Percentiles rank a stretch among this genome's conserved stretches.
Conservation (phyloP, 2,888 invertebrate species). For the Diadromus collaris region DNA sequence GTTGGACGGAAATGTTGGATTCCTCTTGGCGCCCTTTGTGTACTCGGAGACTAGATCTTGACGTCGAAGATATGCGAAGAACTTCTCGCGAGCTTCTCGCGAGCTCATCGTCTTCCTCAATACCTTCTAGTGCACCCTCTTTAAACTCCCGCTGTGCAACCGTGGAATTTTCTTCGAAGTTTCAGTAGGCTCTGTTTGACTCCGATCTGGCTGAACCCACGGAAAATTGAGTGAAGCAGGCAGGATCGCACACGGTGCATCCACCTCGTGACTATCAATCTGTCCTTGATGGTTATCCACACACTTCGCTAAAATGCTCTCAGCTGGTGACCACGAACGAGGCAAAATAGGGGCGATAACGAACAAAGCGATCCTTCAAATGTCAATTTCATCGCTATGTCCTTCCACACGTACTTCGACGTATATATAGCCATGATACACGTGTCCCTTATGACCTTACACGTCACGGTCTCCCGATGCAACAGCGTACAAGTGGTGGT, state of each 20-base stretch:
- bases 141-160: neutral
- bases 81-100: neutral
- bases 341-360: neutral
- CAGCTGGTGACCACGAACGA: neutral
- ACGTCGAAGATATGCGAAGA: conserved; percentile 12
- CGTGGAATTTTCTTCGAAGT: neutral
- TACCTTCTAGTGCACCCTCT: neutral
- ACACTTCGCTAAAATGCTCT: neutral
- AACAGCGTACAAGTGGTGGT: neutral
- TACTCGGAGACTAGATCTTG: neutral
- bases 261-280: neutral
- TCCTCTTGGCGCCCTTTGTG: neutral
- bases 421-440: neutral
- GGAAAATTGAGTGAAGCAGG: neutral
- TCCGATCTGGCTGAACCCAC: neutral
- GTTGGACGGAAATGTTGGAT: neutral
- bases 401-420: neutral
- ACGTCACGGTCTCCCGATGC: neutral
- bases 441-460: neutral
- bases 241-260: neutral
- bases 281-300: neutral
- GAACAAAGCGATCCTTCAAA: neutral
- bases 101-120: neutral
- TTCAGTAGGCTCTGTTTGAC: neutral
- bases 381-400: neutral